These are phyloP conservation scores for Catostomus latipinnis DNA, from an alignment of 2,797 vertebrate species.

Conservation along the genomic window DNA sequence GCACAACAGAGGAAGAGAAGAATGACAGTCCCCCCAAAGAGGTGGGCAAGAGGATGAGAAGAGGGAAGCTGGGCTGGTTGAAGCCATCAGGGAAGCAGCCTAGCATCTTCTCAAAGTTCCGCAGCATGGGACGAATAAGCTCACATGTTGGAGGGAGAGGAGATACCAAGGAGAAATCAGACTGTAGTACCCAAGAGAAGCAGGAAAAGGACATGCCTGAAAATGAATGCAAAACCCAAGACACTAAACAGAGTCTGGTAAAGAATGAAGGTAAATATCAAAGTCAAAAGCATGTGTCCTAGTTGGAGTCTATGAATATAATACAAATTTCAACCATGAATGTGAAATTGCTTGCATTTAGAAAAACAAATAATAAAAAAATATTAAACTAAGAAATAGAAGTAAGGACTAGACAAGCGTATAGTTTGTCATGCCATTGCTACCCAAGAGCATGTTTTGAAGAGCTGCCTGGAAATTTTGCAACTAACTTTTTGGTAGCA, in stretches of 20 bases:
- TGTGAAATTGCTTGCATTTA: no score
- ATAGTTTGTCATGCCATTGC: no score
- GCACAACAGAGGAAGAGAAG: constrained; percentile 69
- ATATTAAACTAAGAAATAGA: no score
- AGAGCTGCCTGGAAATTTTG: background rate
- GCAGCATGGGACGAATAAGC: constrained; percentile 86
- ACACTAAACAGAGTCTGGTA: constrained; percentile 23
- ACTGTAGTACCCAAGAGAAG: constrained; percentile 44
- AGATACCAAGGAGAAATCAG: constrained; percentile 67
- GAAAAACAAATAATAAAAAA: no score
- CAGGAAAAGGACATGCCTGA: constrained; percentile 44
- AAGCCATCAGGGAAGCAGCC: constrained; percentile 89
- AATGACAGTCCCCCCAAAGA: constrained; percentile 72
- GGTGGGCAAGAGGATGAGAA: constrained; percentile 84
- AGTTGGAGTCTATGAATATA: no score
- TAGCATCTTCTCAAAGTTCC: constrained; percentile 95
- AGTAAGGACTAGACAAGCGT: no score
- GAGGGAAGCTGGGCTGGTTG: constrained; percentile 85
- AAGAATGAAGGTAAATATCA: constrained; percentile 68
- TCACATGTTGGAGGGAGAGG: constrained; percentile 75
- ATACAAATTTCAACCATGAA: no score
- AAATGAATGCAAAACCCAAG: constrained; percentile 63
- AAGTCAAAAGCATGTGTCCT: no score
- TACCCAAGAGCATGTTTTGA: constrained; percentile 33
- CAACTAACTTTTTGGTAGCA: background rate